These are phyloP conservation scores for Hylaeus anthracinus DNA, from an alignment of 1,140 invertebrate genomes.

Conservation along the genomic window DNA sequence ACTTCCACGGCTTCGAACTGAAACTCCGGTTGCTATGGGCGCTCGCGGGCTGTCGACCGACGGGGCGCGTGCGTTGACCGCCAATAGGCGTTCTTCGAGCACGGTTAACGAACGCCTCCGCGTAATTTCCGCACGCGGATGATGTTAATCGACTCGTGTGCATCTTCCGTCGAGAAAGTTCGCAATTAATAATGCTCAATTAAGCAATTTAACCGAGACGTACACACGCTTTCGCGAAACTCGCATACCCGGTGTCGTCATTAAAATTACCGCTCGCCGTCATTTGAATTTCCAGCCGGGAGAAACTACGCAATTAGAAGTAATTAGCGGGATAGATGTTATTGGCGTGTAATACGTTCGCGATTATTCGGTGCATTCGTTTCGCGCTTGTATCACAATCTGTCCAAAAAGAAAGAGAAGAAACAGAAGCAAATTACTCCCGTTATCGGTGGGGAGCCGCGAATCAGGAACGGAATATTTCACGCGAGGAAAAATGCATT, in stretches of 20 bases:
- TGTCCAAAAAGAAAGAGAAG: background rate
- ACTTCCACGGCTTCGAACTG: background rate
- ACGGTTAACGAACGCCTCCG: background rate
- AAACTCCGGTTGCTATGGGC: constrained; percentile 15
- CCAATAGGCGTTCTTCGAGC: background rate
- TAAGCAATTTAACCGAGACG: background rate
- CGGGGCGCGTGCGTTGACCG: background rate
- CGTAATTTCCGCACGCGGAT: constrained; percentile 1
- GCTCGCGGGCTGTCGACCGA: background rate
- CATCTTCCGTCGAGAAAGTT: no score
- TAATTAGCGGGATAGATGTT: constrained; percentile 5
- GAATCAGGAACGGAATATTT: background rate
- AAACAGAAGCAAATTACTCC: no score
- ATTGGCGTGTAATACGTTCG: background rate
- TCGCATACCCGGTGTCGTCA: background rate
- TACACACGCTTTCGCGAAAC: background rate
- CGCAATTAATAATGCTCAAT: background rate
- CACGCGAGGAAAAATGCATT: constrained; percentile 1
- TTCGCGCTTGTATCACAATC: background rate
- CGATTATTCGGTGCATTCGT: background rate
- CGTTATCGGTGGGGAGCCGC: no score
- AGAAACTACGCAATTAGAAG: constrained; percentile 6
- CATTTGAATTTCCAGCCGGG: background rate
- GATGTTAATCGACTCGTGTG: no score
- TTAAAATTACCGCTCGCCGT: background rate